These are phyloP conservation scores for Leucoraja erinaceus DNA, from an alignment of 2,113 vertebrate species.

Conservation along the genomic window DNA sequence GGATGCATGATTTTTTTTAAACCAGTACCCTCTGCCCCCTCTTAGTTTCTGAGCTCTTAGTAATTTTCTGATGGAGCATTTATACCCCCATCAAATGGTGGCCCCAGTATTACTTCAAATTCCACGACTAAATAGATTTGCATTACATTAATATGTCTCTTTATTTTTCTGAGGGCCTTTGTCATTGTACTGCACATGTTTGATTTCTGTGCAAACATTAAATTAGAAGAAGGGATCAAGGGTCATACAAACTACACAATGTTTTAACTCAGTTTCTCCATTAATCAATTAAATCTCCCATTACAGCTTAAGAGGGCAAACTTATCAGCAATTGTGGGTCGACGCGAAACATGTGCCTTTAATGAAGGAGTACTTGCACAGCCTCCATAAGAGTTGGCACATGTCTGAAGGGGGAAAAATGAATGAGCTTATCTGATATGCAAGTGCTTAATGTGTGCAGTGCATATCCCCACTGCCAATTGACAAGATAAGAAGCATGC, in stretches of 20 bases:
- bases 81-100: background rate
- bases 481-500: background rate
- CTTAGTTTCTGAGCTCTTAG: background rate
- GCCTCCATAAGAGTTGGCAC: background rate
- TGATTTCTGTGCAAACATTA: slow-evolving; percentile 14
- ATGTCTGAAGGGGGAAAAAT: background rate
- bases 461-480: background rate
- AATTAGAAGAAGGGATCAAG: background rate
- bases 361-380: background rate
- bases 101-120: background rate
- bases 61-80: background rate
- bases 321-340: background rate
- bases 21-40: no score
- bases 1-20: slow-evolving; percentile 5
- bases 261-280: background rate
- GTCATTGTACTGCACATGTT: background rate
- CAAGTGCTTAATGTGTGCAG: background rate
- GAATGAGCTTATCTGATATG: background rate
- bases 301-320: background rate
- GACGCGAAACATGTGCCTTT: background rate
- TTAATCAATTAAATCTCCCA: slow-evolving; percentile 12
- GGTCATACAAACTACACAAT: background rate
- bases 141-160: background rate
- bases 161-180: background rate
- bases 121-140: background rate